Percentiles rank a stretch among this genome's conserved stretches.
phyloP scores from a whole-genome alignment of 2,113 vertebrate genomes.

The Stigmatopora argus region DNA sequence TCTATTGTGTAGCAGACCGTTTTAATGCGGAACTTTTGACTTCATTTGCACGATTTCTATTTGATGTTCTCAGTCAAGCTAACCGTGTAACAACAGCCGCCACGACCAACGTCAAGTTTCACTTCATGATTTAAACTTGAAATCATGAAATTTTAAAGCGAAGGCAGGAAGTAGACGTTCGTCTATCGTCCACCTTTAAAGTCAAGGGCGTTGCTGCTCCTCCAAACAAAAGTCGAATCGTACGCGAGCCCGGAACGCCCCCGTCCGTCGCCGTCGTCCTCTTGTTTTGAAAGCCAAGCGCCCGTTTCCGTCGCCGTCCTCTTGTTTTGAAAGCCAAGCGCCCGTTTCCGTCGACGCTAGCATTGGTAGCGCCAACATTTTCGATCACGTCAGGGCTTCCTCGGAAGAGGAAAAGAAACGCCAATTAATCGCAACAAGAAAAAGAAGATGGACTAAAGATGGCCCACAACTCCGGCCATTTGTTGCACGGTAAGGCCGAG shows the following conservation, averaged over 20 bases:
- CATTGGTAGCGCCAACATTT: background rate
- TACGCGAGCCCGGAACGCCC: background rate
- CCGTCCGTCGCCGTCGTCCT: no score
- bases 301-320: background rate
- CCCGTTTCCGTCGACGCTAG: background rate
- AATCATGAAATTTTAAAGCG: no score
- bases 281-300: background rate
- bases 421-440: background rate
- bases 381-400: background rate
- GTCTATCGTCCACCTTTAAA: background rate
- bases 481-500: conserved; percentile 70
- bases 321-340: background rate
- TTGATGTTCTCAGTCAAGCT: no score
- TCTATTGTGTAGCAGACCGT: no score
- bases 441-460: conserved; percentile 70
- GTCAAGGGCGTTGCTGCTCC: background rate
- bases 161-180: background rate
- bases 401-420: background rate
- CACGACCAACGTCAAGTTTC: no score
- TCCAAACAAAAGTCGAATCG: background rate
- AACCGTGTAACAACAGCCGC: no score
- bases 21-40: no score
- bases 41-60: no score
- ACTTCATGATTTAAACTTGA: no score
- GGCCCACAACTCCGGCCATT: conserved; percentile 66